Evolutionary conservation across 2,797 vertebrate species (phyloP).

Genomic region (Thripadectes ignobilis): DNA sequence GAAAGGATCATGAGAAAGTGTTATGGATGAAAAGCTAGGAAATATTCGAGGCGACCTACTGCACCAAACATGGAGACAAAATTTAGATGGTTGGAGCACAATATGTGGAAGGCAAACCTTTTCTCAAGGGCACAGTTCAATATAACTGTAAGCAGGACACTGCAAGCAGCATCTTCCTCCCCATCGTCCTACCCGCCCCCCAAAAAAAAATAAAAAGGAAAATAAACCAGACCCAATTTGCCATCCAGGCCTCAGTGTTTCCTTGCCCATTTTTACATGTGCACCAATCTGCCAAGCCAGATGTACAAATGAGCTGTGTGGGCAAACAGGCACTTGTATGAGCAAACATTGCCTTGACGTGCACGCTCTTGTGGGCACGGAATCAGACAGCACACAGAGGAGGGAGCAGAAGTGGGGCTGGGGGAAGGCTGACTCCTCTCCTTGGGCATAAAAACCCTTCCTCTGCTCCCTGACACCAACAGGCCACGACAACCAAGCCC

Average conservation of each 20-base stretch:
- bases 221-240: neutral
- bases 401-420: neutral
- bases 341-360: constrained; percentile 27
- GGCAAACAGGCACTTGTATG: constrained; percentile 53
- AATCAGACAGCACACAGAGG: neutral
- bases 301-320: constrained; percentile 61
- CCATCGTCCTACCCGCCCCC: neutral
- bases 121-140: neutral
- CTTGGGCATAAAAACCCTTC: neutral
- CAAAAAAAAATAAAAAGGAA: no score
- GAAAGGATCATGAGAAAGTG: neutral
- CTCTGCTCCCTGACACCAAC: neutral
- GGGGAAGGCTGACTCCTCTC: neutral
- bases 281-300: constrained; percentile 67
- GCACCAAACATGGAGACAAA: neutral
- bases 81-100: neutral
- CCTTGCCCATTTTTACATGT: constrained; percentile 43
- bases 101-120: neutral
- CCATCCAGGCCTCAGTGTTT: constrained; percentile 32
- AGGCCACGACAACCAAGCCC: neutral
- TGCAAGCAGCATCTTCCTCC: neutral
- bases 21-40: neutral
- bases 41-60: neutral
- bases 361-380: neutral
- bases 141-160: neutral